Percentiles rank a stretch among this genome's conserved stretches.
phyloP scores from a whole-genome alignment of 2,113 vertebrate genomes.

The Pelecanus crispus region DNA sequence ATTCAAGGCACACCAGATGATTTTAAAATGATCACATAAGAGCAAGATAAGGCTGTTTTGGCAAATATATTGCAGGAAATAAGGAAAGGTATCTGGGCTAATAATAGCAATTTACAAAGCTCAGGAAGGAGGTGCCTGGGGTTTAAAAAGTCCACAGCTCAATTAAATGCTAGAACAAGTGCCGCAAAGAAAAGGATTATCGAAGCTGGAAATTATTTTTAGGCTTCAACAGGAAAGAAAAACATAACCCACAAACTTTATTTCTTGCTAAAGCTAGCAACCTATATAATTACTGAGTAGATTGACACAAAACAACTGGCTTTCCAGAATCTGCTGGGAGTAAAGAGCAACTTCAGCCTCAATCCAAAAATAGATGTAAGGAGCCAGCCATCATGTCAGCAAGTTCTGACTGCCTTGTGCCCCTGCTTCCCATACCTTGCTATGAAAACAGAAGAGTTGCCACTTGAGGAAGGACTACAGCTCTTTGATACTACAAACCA shows the following conservation, averaged over 20 bases:
- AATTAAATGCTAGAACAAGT: neutral
- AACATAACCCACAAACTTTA: neutral
- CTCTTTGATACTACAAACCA: neutral
- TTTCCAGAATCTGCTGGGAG: neutral
- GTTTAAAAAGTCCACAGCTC: neutral
- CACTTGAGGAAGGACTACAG: neutral
- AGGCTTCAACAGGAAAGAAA: neutral
- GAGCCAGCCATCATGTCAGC: neutral
- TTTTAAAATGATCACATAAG: neutral
- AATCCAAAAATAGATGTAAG: neutral
- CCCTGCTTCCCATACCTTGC: neutral
- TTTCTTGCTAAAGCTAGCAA: neutral
- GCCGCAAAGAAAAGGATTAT: neutral
- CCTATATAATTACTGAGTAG: neutral
- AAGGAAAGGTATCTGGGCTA: neutral
- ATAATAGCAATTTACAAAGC: neutral
- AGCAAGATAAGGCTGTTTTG: neutral
- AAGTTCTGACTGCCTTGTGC: neutral
- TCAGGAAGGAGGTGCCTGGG: neutral
- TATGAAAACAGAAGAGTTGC: neutral
- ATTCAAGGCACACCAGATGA: neutral
- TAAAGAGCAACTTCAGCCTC: neutral
- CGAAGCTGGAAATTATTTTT: neutral
- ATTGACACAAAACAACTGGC: neutral
- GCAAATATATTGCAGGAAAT: slow-evolving; percentile 1